A percentile compares a stretch with the other conserved stretches of the same genome.
Conservation (phyloP, 1,140 invertebrate species). For the Drosophila santomea region DNA sequence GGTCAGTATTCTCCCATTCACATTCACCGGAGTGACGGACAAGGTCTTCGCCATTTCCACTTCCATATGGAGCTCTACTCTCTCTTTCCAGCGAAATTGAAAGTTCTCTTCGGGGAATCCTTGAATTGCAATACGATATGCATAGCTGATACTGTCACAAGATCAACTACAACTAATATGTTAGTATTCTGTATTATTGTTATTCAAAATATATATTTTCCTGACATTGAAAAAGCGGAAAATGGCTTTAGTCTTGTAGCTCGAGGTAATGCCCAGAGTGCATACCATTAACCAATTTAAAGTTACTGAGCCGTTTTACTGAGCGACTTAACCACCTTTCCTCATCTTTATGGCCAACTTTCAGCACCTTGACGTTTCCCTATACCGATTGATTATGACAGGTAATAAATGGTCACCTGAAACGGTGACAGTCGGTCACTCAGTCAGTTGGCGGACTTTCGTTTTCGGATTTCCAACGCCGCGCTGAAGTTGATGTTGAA, state of each 20-base stretch:
- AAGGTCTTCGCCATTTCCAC: constrained; percentile 56
- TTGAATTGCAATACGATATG: background rate
- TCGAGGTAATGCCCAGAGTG: no score
- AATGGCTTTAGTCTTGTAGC: no score
- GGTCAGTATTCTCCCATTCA: constrained; percentile 61
- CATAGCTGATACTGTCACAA: background rate
- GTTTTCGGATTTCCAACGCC: constrained; percentile 55
- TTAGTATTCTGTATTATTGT: no score
- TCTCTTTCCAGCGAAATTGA: constrained; percentile 56
- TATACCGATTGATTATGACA: constrained; percentile 37
- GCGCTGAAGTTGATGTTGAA: constrained; percentile 42
- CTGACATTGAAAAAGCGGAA: no score
- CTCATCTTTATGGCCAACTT: background rate
- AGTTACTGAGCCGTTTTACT: constrained; percentile 22
- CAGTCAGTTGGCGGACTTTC: constrained; percentile 65
- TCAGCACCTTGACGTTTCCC: constrained; percentile 23
- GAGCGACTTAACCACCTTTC: constrained; percentile 4
- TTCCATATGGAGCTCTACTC: constrained; percentile 28
- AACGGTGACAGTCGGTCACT: constrained; percentile 38
- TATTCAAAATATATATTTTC: no score
- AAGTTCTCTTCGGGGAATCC: constrained; percentile 52
- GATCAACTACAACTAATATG: background rate
- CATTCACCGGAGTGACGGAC: constrained; percentile 48
- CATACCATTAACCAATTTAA: constrained; percentile 1
- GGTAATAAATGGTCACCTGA: constrained; percentile 33